Evolutionary conservation across 1,140 invertebrate genomes (phyloP), one percentile per base, ranked within the genome.

Genomic region (Calliopsis andreniformis): DNA sequence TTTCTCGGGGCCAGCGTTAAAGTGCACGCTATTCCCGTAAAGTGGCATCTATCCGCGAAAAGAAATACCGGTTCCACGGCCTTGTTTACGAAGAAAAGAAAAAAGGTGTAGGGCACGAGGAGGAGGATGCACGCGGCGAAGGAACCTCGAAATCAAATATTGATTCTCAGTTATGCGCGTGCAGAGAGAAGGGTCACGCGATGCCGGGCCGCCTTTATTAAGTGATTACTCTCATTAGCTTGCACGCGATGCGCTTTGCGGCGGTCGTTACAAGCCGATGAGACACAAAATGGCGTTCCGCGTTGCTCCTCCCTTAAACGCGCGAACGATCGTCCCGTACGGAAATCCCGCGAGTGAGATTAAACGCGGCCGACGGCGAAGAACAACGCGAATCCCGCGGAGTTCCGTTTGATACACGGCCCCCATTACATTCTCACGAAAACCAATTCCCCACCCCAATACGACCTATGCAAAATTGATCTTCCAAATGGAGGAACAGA

Each of bases 181-280:
- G 81, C 63, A 78, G 79, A 86, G 35, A 5, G 35, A 39, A n/a
- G 61, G 87, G 89, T 91, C 90, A 89, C 90, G 89, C 90, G 88
- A 90, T 90, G 84, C 71, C 66, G 68, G 70, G 72, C 87, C 77
- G 83, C 80, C 84, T 90, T 91, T 92, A 92, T 92, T 91, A 90
- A 92, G 89, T 90, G 90, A 92, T 91, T 92, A 91, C 88, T 88
- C 90, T 90, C 88, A 92, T 91, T 91, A 90, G 88, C 77, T 79
- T 86, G 88, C 90, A 92, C 90, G 90, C 89, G 89, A 91, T 90
- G 87, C 83, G 86, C 84, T 87, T 89, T 88, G 80, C 79, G 79
- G 47, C 82, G 82, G 75, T 75, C 69, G 76, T 82, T 79, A 76
- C 83, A 49, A 76, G 63, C 76, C 79, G 82, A 84, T 85, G 63